Evolutionary conservation across 2,888 invertebrate genomes (phyloP), one percentile per base, ranked within the genome.

Genomic region (Nomada lathburiana): DNA sequence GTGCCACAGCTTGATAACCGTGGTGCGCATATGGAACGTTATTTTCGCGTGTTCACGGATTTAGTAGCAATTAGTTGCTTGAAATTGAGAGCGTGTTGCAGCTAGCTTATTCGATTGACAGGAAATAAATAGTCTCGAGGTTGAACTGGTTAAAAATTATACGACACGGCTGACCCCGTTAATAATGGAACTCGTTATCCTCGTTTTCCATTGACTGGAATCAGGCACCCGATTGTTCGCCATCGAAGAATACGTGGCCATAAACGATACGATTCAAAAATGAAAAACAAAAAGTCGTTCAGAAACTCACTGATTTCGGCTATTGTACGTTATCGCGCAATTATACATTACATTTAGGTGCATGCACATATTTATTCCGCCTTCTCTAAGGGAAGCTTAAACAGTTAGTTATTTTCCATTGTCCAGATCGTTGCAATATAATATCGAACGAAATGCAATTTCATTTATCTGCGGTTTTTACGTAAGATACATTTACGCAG

Each of bases 161-260:
- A 67, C 36, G 20, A 74, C 44, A 59, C 23, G 50, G 5, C 18
- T 62, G 75, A 70, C 57, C 29, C n/a, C 23, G 55, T 70, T 76
- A 70, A 63, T 70, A 69, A 63, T 36, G 55, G 50, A 76, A 63
- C 55, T 76, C 70, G 63, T 76, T 76, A 70, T 57, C 23, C 26
- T 26, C 36, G 69, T 29, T 76, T 69, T 63, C 29, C 55, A 69
- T 59, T 47, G 55, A 76, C 4, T 36, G 11, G 47, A 65, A 74
- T 74, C 73, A 74, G 50, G 4, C 47, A n/a, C 1, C 18, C 57
- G 57, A 65, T 73, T 65, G 65, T 73, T 73, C 44, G 47, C 20
- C 18, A 7, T 10, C 20, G n/a, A 42, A 50, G 60, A 62, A 71
- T 62, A 60, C 10, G 18, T 18, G 36, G 18, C 23, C 9, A 67